phyloP scores from a whole-genome alignment of 1,140 invertebrate genomes.

The Zaprionus davidi region DNA sequence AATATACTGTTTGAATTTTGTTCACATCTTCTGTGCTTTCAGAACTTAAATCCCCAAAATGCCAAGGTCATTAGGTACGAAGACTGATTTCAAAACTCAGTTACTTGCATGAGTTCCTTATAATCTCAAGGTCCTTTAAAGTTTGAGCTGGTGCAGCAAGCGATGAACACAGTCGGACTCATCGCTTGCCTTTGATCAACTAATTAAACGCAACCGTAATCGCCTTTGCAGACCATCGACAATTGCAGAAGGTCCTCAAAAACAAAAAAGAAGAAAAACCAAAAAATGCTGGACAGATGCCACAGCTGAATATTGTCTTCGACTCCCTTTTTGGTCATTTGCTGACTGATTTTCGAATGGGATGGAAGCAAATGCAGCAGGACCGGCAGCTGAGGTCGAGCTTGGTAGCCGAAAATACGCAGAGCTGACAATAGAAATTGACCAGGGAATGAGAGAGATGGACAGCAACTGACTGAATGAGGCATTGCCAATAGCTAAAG shows the following conservation, averaged over 20 bases:
- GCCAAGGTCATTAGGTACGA: too few relatives aligned
- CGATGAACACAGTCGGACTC: neutral
- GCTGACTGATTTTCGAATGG: constrained; percentile 66
- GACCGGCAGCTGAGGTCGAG: constrained; percentile 8
- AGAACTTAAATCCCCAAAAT: too few relatives aligned
- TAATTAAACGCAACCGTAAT: constrained; percentile 2
- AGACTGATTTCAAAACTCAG: neutral
- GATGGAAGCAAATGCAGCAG: constrained; percentile 24
- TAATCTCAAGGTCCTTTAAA: neutral
- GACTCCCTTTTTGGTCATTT: constrained; percentile 41
- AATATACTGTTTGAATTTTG: too few relatives aligned
- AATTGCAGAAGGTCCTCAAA: neutral
- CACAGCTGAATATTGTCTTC: constrained; percentile 46
- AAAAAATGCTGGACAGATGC: constrained; percentile 30
- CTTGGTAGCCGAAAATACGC: constrained; percentile 12
- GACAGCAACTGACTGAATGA: constrained; percentile 27
- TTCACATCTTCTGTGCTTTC: too few relatives aligned
- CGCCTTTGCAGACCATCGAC: neutral
- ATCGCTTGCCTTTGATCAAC: constrained; percentile 3
- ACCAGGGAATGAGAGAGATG: constrained; percentile 54
- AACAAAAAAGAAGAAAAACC: neutral
- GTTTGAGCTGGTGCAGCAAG: neutral
- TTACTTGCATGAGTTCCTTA: neutral
- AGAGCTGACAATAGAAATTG: constrained; percentile 74
- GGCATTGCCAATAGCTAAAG: constrained; percentile 64